A percentile compares a stretch with the other conserved stretches of the same genome.
Conservation (phyloP, 2,113 vertebrate species). For the Leiothrix lutea region DNA sequence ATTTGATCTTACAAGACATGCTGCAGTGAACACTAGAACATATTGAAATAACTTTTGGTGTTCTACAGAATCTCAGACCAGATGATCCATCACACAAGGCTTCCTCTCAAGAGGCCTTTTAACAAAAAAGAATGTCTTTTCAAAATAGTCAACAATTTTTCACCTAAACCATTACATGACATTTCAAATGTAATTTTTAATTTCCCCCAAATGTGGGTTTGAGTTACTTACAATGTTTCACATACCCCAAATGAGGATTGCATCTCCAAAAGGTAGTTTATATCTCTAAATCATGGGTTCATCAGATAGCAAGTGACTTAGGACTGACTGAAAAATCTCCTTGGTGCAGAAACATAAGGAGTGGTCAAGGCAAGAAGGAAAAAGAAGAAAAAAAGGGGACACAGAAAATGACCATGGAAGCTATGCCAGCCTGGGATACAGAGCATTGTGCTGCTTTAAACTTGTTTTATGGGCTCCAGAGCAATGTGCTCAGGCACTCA, state of each 20-base stretch:
- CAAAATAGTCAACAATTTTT: background rate
- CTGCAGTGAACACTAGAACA: background rate
- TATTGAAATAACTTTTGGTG: background rate
- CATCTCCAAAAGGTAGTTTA: background rate
- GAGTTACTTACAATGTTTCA: background rate
- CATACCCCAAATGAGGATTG: accelerated
- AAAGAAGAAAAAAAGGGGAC: background rate
- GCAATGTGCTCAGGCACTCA: background rate
- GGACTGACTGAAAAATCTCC: background rate
- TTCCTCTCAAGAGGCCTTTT: background rate
- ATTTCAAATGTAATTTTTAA: background rate
- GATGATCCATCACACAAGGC: background rate
- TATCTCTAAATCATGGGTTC: background rate
- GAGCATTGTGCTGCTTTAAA: background rate
- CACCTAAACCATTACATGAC: background rate
- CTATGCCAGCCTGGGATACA: background rate
- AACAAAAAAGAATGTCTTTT: background rate
- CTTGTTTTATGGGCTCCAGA: background rate
- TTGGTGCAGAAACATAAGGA: background rate
- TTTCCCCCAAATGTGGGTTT: background rate
- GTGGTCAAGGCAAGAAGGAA: background rate
- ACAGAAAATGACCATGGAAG: background rate
- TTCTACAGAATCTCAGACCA: background rate
- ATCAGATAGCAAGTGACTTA: background rate
- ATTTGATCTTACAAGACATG: background rate